Conservation (phyloP, 2,888 invertebrate species). For the Autographa pulchrina region DNA sequence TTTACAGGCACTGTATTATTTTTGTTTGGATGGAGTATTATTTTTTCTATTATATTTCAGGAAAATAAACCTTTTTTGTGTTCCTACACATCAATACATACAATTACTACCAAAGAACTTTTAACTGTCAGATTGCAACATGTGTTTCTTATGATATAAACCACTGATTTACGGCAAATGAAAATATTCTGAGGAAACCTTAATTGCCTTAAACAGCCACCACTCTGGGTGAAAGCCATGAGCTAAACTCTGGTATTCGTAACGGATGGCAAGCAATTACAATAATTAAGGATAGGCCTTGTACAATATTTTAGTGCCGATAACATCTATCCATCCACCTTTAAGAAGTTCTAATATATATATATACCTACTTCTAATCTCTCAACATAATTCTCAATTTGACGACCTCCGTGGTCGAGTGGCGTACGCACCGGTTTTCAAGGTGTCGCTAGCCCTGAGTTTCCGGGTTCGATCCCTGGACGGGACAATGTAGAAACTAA, state of each 20-base stretch:
- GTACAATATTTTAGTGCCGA: not conserved
- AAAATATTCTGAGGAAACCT: not conserved
- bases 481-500: too few species aligned
- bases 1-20: too few species aligned
- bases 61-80: too few species aligned
- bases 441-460: too few species aligned
- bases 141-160: not conserved
- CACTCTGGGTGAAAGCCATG: not conserved
- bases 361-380: not conserved
- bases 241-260: conserved; percentile 4
- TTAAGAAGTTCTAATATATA: too few species aligned
- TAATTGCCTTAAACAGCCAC: not conserved
- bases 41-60: too few species aligned
- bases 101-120: not conserved
- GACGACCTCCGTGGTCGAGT: too few species aligned
- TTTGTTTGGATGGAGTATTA: too few species aligned
- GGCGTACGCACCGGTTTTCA: too few species aligned
- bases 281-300: conserved; percentile 4
- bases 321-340: not conserved
- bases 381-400: not conserved
- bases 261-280: conserved; percentile 2
- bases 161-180: not conserved
- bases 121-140: not conserved
- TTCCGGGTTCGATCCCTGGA: too few species aligned
- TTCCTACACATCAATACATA: too few species aligned